Evolutionary conservation across 2,113 vertebrate genomes (phyloP), one percentile per base, ranked within the genome.

Genomic region (Oostethus manadensis): DNA sequence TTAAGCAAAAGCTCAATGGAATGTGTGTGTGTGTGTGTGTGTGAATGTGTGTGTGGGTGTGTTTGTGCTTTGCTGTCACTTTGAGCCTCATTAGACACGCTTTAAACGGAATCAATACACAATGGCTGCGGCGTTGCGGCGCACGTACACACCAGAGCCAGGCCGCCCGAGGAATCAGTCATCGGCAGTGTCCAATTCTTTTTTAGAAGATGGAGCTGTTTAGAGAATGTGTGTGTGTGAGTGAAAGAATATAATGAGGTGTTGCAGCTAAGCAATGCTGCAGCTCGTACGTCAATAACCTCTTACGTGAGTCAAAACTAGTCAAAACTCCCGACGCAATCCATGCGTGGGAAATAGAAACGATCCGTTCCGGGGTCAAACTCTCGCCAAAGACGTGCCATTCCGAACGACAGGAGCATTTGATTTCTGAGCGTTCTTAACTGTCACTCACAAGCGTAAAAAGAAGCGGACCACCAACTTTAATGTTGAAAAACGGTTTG

Each of bases 1-100:
- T 21, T 55, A 55, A 38, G 18, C n/a, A 40, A 40, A 55, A 55
- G 18, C 35, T 55, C 35, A 40, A 55, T 38, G 20, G 53, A 38
- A 14, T 55, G 51, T 38, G 51, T 21, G 33, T 40, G 33, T 17
- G 48, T 53, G n/a, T 49, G 10, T 35, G 53, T 55, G 51, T 35
- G 51, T 21, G 33, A 20, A 4, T 29, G 20, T 51, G 50, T n/a
- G 47, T 22, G 20, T 14, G 47, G 22, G 10, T 21, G 21, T 8
- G 10, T 10, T 1, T 49, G 10, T 35, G 53, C 18, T 55, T 21
- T 18, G 53, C 53, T 40, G 53, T 55, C 53, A 55, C 53, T 55
- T 55, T 55, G 53, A 55, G 53, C 35, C 53, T 55, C 53, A 55
- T 55, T 55, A 40, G 53, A 40, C 35, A 55, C 53, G 53, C 53